A percentile compares a stretch with the other conserved stretches of the same genome.
These are phyloP conservation scores for Tenthredo scrophulariae DNA, from an alignment of 2,888 invertebrate species.

Conservation along the genomic window DNA sequence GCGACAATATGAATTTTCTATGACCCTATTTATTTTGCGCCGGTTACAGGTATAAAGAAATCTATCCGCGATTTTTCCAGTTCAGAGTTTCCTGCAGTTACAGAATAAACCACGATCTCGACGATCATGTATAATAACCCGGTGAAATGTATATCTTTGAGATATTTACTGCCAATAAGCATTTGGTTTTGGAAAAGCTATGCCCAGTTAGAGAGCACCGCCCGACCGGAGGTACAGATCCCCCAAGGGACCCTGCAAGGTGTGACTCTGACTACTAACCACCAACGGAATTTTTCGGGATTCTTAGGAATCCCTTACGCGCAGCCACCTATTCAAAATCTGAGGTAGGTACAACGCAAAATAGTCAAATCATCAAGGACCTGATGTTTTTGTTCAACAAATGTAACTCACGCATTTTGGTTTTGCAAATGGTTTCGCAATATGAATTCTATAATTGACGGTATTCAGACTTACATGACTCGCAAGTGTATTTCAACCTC, in stretches of 20 bases:
- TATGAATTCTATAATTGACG: not conserved
- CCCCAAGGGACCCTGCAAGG: not conserved
- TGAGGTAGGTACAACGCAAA: not conserved
- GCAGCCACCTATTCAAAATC: conserved; percentile 20
- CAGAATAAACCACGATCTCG: not conserved
- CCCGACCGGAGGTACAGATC: not conserved
- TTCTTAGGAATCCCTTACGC: conserved; percentile 13
- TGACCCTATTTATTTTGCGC: not conserved
- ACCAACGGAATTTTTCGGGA: not conserved
- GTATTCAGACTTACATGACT: not conserved
- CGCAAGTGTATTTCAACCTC: not conserved
- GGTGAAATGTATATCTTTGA: not conserved
- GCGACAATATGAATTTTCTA: not conserved
- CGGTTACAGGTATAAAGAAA: not conserved
- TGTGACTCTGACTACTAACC: not conserved
- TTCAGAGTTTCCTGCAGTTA: not conserved
- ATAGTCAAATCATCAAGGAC: not conserved
- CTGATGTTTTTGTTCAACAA: not conserved
- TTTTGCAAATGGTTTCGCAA: not conserved
- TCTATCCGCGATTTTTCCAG: not conserved
- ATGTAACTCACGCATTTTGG: not conserved
- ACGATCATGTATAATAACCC: not conserved
- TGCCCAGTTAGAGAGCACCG: not conserved
- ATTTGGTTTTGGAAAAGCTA: not conserved
- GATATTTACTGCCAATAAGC: not conserved